A percentile compares a stretch with the other conserved stretches of the same genome.
These are phyloP conservation scores for Tauraco hartlaubi DNA, from an alignment of 2,797 vertebrate genomes.

Conservation along the genomic window DNA sequence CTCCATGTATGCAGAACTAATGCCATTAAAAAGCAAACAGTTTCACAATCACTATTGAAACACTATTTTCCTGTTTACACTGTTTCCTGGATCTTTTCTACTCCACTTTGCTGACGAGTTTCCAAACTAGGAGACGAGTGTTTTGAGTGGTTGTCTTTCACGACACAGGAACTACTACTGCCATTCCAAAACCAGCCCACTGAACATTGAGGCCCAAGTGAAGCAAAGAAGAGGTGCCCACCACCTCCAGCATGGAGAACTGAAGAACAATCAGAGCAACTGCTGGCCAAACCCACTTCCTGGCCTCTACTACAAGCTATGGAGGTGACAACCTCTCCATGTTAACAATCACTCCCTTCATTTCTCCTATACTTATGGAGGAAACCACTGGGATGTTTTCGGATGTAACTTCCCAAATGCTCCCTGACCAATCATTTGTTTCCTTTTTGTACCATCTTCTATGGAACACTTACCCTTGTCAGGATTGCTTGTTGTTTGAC, in stretches of 20 bases:
- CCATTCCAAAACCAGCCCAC: not conserved
- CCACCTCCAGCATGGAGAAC: not conserved
- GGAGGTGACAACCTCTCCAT: not conserved
- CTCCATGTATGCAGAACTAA: not conserved
- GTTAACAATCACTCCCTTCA: not conserved
- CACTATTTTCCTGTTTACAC: not conserved
- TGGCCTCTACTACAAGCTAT: not conserved
- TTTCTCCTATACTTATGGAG: not conserved
- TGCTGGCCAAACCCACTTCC: not conserved
- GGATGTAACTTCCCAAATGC: not conserved
- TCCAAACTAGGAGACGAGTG: not conserved
- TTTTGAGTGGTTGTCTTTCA: not conserved
- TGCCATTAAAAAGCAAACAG: not conserved
- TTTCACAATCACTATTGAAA: not conserved
- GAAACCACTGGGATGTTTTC: not conserved
- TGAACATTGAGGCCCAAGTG: not conserved
- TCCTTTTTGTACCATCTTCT: not conserved
- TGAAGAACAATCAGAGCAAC: not conserved
- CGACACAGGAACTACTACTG: not conserved
- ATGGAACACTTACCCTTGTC: not conserved
- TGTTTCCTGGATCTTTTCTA: not conserved
- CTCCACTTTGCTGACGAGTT: not conserved
- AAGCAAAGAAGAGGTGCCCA: not conserved
- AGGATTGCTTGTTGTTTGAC: not conserved
- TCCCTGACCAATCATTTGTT: fast-evolving